Evolutionary conservation across 2,113 vertebrate genomes (phyloP).

Genomic region (Trinectes maculatus): DNA sequence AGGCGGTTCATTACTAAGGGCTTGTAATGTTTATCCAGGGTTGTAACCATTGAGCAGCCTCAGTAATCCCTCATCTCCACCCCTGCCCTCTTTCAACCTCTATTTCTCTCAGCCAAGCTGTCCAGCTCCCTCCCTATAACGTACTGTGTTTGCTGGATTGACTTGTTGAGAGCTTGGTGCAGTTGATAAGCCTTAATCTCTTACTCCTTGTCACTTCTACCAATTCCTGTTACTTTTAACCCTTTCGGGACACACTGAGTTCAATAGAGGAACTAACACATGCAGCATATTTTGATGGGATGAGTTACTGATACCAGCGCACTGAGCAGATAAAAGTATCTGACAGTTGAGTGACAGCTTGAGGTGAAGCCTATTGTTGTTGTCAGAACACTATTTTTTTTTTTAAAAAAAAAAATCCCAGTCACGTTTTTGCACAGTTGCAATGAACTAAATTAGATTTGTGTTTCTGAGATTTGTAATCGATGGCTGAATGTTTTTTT

Average conservation of each 20-base stretch:
- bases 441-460: background rate
- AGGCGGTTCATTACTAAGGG: conserved; percentile 42
- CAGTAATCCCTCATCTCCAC: conserved; percentile 47
- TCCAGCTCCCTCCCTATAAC: conserved; percentile 22
- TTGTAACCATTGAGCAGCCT: conserved; percentile 44
- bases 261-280: conserved; percentile 5
- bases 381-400: background rate
- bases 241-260: background rate
- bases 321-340: background rate
- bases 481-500: conserved; percentile 53
- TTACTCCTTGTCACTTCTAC: conserved; percentile 17
- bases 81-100: conserved; percentile 40
- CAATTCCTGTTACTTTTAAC: conserved; percentile 33
- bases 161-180: conserved; percentile 45
- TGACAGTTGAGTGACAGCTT: background rate
- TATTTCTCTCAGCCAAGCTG: conserved; percentile 49
- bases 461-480: conserved; percentile 5
- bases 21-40: conserved; percentile 45
- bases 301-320: background rate
- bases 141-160: conserved; percentile 39
- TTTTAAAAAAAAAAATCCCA: too few species aligned
- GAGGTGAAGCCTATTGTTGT: background rate
- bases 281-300: conserved; percentile 4
- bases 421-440: background rate
- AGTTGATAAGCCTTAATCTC: conserved; percentile 54